phyloP scores from a whole-genome alignment of 2,797 vertebrate genomes.

The Tragelaphus oryx region DNA sequence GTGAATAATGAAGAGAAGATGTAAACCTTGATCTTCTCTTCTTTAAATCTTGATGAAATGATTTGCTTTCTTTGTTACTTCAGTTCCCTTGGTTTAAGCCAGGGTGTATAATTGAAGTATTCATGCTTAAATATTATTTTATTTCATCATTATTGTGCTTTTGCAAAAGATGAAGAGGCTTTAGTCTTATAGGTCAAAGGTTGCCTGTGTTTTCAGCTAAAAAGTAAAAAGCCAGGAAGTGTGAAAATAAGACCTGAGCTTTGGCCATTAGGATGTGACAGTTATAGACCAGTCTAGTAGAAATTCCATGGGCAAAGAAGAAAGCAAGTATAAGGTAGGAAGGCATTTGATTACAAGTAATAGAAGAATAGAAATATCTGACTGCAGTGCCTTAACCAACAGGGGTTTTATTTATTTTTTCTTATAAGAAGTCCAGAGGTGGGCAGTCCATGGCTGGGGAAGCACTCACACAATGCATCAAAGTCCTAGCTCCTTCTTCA shows the following conservation, averaged over 20 bases:
- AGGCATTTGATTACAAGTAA: not conserved
- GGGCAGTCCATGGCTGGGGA: not conserved
- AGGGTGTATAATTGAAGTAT: not conserved
- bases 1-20: not conserved
- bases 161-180: not conserved
- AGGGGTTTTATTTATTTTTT: not conserved
- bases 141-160: not conserved
- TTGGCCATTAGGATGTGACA: not conserved
- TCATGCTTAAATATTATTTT: not conserved
- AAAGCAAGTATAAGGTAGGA: not conserved
- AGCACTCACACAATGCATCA: not conserved
- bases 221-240: not conserved
- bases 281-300: not conserved
- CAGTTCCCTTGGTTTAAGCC: not conserved
- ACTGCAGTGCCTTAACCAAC: not conserved
- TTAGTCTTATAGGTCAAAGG: not conserved
- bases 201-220: not conserved
- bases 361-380: conserved; percentile 13
- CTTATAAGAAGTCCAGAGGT: not conserved
- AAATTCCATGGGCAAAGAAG: not conserved
- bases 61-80: not conserved
- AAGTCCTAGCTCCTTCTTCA: not conserved
- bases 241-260: not conserved
- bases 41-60: not conserved
- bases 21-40: not conserved